A percentile compares a stretch with the other conserved stretches of the same genome.
These are phyloP conservation scores for Ditula angustiorana DNA, from an alignment of 2,888 invertebrate genomes.

Conservation along the genomic window DNA sequence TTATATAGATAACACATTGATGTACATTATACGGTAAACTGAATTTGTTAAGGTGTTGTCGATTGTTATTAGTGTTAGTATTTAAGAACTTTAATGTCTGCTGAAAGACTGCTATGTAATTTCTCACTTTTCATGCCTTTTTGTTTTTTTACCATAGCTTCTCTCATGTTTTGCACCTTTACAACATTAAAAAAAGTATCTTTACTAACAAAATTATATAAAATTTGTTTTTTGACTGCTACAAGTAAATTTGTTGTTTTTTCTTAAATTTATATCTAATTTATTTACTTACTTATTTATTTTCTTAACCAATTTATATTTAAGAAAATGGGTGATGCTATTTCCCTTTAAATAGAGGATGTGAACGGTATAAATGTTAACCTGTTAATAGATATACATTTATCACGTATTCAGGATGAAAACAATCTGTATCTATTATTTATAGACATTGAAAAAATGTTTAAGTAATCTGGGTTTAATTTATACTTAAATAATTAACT, in stretches of 20 bases:
- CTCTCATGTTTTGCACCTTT: not conserved
- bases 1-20: not conserved
- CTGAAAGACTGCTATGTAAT: not conserved
- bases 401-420: not conserved
- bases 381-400: not conserved
- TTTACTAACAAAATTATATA: not conserved
- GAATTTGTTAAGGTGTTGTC: slow-evolving; percentile 83
- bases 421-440: too few species aligned
- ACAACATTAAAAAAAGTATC: not conserved
- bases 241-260: not conserved
- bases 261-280: too few species aligned
- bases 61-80: slow-evolving; percentile 61
- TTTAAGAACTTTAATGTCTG: slow-evolving; percentile 25
- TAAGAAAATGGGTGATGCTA: too few species aligned
- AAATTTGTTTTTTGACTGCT: not conserved
- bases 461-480: not conserved
- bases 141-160: not conserved
- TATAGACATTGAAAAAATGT: too few species aligned
- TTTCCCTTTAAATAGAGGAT: not conserved
- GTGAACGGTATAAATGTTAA: too few species aligned
- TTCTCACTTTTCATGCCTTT: not conserved
- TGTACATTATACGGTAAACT: slow-evolving; percentile 28
- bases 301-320: not conserved
- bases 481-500: not conserved
- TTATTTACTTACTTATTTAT: not conserved